Percentiles rank a stretch among this genome's conserved stretches.
These are phyloP conservation scores for Lepidurus arcticus DNA, from an alignment of 1,140 invertebrate genomes.

Conservation along the genomic window DNA sequence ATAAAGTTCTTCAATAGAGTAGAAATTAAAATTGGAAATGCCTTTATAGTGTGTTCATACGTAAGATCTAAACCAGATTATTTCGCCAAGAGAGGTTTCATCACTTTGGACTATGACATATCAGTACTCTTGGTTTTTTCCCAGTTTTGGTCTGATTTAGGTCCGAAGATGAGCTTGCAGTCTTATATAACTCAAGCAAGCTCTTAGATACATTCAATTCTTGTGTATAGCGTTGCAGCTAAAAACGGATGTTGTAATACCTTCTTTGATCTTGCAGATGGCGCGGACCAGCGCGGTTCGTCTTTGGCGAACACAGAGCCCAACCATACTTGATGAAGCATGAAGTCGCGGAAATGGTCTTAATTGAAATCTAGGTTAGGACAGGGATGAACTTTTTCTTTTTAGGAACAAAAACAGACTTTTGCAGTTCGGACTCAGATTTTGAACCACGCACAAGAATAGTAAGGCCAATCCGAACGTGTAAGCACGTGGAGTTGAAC, in stretches of 20 bases:
- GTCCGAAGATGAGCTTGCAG: too few species aligned
- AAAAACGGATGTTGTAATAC: not conserved
- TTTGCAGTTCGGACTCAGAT: too few species aligned
- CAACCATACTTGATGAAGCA: conserved; percentile 15
- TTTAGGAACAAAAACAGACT: too few species aligned
- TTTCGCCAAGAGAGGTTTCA: not conserved
- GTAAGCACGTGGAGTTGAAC: not conserved
- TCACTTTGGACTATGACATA: not conserved
- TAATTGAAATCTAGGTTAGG: not conserved
- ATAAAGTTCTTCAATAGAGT: not conserved
- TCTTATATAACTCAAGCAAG: too few species aligned
- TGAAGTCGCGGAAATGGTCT: not conserved
- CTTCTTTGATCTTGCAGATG: not conserved
- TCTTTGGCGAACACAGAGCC: conserved; percentile 1
- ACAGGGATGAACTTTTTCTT: too few species aligned
- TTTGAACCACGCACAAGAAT: not conserved
- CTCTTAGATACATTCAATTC: too few species aligned
- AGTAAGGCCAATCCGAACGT: not conserved
- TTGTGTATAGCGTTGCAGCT: not conserved
- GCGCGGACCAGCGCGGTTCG: not conserved
- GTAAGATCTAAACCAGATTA: not conserved
- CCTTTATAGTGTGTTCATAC: not conserved
- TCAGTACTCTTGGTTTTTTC: not conserved
- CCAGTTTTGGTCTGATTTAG: not conserved
- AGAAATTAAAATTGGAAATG: not conserved